Evolutionary conservation across 2,888 invertebrate genomes (phyloP), one percentile per base, ranked within the genome.

Genomic region (Coleophora flavipennella): DNA sequence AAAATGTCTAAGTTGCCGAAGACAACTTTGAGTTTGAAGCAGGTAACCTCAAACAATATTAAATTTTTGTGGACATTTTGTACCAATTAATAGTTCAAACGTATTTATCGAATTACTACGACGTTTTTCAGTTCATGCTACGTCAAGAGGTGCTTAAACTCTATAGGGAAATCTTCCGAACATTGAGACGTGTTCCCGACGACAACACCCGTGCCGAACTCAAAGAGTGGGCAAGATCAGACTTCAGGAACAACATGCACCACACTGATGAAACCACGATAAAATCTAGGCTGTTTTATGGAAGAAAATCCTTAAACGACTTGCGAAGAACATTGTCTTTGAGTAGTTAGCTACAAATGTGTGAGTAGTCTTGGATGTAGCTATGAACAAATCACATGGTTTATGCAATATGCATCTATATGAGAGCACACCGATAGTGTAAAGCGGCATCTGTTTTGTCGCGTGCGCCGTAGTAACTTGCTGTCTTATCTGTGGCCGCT

Each of bases 61-160:
- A n/a, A n/a, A n/a, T n/a, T n/a, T n/a, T n/a, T n/a, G n/a, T n/a
- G n/a, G n/a, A n/a, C n/a, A n/a, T n/a, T n/a, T n/a, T n/a, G n/a
- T n/a, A n/a, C n/a, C n/a, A n/a, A n/a, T n/a, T n/a, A n/a, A n/a
- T n/a, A n/a, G n/a, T n/a, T n/a, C n/a, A n/a, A n/a, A n/a, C n/a
- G n/a, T n/a, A n/a, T n/a, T n/a, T n/a, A n/a, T n/a, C n/a, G n/a
- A n/a, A n/a, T n/a, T n/a, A n/a, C n/a, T n/a, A n/a, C n/a, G n/a
- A n/a, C n/a, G n/a, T n/a, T n/a, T n/a, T 87, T 20, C 69, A 95
- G 94, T 95, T 95, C 67, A 87, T 95, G 68, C 67, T 93, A 26
- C 88, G 92, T 9, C 90, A 91, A 74, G 91, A 94, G 74, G 94
- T 94, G 0, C 65, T 94, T 13, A 90, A 89, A 55, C 69, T 94